phyloP scores from a whole-genome alignment of 1,140 invertebrate species.

The Drosophila ercepeae region DNA sequence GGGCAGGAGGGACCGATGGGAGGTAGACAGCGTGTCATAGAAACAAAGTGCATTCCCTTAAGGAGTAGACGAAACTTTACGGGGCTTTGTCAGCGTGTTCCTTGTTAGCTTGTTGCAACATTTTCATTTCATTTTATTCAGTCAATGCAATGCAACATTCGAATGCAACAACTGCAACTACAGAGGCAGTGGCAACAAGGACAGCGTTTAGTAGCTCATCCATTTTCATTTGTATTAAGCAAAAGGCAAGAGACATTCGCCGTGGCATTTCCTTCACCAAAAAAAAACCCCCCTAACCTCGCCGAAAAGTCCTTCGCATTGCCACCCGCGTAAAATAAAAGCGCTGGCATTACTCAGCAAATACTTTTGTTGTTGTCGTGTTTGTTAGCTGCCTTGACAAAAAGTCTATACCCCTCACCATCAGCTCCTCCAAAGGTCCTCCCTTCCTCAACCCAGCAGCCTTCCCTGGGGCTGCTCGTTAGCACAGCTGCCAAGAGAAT shows the following conservation, averaged over 20 bases:
- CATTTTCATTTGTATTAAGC: conserved; percentile 81
- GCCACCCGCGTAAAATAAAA: conserved; percentile 44
- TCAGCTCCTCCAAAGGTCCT: not conserved
- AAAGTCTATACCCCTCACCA: conserved; percentile 15
- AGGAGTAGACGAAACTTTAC: conserved; percentile 7
- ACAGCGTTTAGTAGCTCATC: conserved; percentile 79
- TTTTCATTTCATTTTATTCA: conserved; percentile 73
- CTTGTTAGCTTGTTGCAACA: conserved; percentile 71
- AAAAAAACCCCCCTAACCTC: conserved; percentile 7
- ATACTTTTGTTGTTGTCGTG: conserved; percentile 27
- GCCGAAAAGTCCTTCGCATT: not conserved
- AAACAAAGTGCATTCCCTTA: conserved; percentile 59
- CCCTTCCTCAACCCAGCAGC: not conserved
- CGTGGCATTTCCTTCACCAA: conserved; percentile 10
- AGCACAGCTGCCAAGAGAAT: conserved; percentile 72
- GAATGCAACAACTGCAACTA: conserved; percentile 41
- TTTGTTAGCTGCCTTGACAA: conserved; percentile 55
- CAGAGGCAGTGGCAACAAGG: conserved; percentile 31
- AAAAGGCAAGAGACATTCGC: conserved; percentile 56
- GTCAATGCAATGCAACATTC: conserved; percentile 49
- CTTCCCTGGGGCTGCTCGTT: conserved; percentile 57
- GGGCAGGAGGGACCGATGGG: not conserved
- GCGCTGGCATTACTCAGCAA: conserved; percentile 68
- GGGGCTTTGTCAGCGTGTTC: conserved; percentile 12
- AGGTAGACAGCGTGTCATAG: conserved; percentile 26